A percentile compares a stretch with the other conserved stretches of the same genome.
These are phyloP conservation scores for Micrasema minimum DNA, from an alignment of 1,140 invertebrate genomes.

Conservation along the genomic window DNA sequence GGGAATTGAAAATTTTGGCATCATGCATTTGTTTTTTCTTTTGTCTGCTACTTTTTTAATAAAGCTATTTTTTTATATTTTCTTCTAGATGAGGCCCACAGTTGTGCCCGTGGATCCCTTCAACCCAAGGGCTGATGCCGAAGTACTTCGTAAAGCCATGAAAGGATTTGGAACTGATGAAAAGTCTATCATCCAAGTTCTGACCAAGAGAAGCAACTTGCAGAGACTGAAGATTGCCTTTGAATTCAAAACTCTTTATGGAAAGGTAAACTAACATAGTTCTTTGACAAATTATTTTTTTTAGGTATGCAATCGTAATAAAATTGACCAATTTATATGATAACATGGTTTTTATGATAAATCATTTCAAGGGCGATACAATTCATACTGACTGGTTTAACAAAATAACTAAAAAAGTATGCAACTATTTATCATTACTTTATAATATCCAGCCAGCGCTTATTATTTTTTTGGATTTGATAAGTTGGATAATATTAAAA, in stretches of 20 bases:
- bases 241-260: constrained; percentile 85
- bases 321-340: too few relatives aligned
- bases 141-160: constrained; percentile 82
- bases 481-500: too few relatives aligned
- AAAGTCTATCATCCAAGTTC: constrained; percentile 80
- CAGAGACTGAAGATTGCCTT: constrained; percentile 80
- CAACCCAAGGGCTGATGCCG: constrained; percentile 79
- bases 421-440: too few relatives aligned
- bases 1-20: too few relatives aligned
- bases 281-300: background rate
- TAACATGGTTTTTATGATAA: too few relatives aligned
- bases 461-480: too few relatives aligned
- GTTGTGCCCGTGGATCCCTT: constrained; percentile 75
- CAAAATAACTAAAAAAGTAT: too few relatives aligned
- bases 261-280: constrained; percentile 70
- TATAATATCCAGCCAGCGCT: too few relatives aligned
- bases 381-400: too few relatives aligned
- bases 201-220: constrained; percentile 76
- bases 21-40: background rate
- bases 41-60: constrained; percentile 2
- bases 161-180: constrained; percentile 87
- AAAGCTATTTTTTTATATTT: constrained; percentile 15
- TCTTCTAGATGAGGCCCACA: constrained; percentile 72
- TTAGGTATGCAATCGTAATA: background rate
- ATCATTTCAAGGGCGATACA: too few relatives aligned